Base-by-base conservation (phyloP, 2,888 invertebrate species). In the Stenurella melanura region DNA sequence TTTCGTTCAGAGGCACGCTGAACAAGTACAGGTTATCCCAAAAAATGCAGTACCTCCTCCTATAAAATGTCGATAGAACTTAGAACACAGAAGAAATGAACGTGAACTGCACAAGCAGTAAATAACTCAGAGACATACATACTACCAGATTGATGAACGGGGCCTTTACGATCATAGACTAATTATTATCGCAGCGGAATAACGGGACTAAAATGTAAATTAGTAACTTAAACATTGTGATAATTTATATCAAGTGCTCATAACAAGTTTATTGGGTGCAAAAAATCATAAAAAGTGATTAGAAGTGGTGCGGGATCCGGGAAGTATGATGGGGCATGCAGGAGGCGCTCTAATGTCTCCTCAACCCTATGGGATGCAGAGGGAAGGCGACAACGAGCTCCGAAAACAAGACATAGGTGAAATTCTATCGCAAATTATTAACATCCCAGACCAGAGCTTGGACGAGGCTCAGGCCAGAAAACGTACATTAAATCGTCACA, bases 381-480 rank as follows among this genome's bases (percentile, higher is more conserved):
- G 93, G 15, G 92, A 95, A 75, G 95, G 94, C 70, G 95, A 96
- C 77, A 95, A 94, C 79, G 96, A 96, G 86, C 95, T 95, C 12
- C 93, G 97, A 78, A 98, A 97, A 90, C 98, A 98, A 89, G 98
- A 98, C 90, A 98, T 98, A 85, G 97, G 97, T 30, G 98, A 98
- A 90, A 98, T 98, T 87, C 92, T 99, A 79, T 98, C 98, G 90
- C 98, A 98, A 91, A 99, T 99, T 75, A 98, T 99, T 98, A 98
- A 98, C 90, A 98, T 99, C 86, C 98, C 98, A 69, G 98, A 98
- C 90, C 98, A 99, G 91, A 97, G 97, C 84, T 92, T 99, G 88
- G 98, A 98, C 89, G 98, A 99, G 91, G 98, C 98, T 64, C 98
- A 99, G 91, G 98, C 98, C 75, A 96, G 99, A 89, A 99, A 99